Conservation (phyloP, 2,888 invertebrate species). For the Pachycephus smyrnensis region DNA sequence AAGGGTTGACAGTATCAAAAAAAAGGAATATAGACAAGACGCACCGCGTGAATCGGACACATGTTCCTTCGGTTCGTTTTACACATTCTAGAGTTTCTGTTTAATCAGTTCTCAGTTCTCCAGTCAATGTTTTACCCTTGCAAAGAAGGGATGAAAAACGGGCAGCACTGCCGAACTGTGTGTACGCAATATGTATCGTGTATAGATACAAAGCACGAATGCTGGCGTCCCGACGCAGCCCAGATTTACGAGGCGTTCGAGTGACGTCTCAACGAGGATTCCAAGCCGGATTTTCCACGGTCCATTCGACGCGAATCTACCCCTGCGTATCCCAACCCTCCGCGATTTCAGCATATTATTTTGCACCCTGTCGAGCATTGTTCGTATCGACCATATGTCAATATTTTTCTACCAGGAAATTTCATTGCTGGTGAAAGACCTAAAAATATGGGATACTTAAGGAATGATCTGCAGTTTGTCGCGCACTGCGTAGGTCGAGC, state of each 20-base stretch:
- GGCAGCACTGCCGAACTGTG: not conserved
- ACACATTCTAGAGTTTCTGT: not conserved
- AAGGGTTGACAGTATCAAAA: not conserved
- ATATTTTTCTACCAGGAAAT: not conserved
- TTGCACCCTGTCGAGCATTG: not conserved
- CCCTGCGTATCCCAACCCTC: not conserved
- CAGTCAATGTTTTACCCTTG: not conserved
- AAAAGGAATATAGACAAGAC: not conserved
- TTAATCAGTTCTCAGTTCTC: conserved; percentile 1
- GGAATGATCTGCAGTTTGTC: conserved; percentile 1
- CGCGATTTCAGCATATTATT: not conserved
- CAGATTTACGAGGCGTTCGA: not conserved
- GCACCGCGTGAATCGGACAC: conserved; percentile 23
- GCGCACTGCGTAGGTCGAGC: not conserved
- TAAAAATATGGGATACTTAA: not conserved
- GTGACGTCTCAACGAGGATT: not conserved
- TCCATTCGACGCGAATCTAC: not conserved
- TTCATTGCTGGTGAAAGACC: not conserved
- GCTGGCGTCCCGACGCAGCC: too few species aligned
- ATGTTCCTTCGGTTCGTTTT: conserved; percentile 9
- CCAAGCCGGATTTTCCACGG: not conserved
- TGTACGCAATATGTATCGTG: not conserved
- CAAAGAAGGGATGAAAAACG: not conserved
- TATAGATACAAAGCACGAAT: not conserved
- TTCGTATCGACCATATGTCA: not conserved